Conservation (phyloP, 2,113 vertebrate species). For the Gavialis gangeticus region DNA sequence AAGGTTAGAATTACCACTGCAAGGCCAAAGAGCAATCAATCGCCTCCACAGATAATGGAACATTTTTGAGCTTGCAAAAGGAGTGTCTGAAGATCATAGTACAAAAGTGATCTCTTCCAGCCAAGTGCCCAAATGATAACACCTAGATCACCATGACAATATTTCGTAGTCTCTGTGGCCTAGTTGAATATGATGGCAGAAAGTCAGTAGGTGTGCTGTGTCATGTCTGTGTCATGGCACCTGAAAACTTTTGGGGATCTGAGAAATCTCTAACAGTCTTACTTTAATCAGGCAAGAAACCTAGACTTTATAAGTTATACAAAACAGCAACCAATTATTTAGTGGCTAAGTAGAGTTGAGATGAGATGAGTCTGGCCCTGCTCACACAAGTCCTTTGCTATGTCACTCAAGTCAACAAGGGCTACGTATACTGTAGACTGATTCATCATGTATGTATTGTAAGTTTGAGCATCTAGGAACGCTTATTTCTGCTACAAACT, state of each 20-base stretch:
- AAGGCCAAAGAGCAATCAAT: not conserved
- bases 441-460: not conserved
- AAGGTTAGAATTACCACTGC: not conserved
- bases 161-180: not conserved
- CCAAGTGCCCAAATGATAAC: not conserved
- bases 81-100: not conserved
- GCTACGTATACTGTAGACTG: not conserved
- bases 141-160: not conserved
- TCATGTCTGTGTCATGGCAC: not conserved
- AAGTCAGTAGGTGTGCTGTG: not conserved
- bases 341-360: not conserved
- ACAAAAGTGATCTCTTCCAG: not conserved
- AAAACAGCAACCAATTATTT: not conserved
- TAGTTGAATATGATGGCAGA: not conserved
- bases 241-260: not conserved
- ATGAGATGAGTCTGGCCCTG: not conserved
- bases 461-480: not conserved
- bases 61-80: not conserved
- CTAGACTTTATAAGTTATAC: not conserved
- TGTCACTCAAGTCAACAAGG: not conserved
- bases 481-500: not conserved
- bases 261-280: not conserved
- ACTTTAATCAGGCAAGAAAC: not conserved
- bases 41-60: not conserved
- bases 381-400: not conserved